phyloP scores from a whole-genome alignment of 1,140 invertebrate species.

The Bradynema listronoti region DNA sequence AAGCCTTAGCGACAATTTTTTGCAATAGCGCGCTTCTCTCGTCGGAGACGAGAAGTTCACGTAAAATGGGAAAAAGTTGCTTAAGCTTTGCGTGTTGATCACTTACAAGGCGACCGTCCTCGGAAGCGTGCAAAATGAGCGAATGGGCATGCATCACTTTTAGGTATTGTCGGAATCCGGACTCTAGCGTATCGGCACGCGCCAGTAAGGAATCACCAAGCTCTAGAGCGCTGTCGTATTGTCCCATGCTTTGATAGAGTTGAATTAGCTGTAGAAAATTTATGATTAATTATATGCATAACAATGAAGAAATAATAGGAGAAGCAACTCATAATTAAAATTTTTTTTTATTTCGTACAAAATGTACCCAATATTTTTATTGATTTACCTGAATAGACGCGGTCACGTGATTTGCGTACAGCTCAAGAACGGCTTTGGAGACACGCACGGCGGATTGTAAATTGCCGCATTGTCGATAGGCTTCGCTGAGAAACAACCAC shows the following conservation, averaged over 20 bases:
- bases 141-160: constrained; percentile 27
- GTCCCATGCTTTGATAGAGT: constrained; percentile 33
- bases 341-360: too few relatives aligned
- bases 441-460: constrained; percentile 38
- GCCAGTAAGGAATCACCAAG: constrained; percentile 22
- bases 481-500: constrained; percentile 32
- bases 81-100: constrained; percentile 17
- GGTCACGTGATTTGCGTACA: constrained; percentile 22
- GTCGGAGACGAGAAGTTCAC: background rate
- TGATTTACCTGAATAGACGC: constrained; percentile 37
- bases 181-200: constrained; percentile 1
- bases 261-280: constrained; percentile 34
- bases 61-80: constrained; percentile 19
- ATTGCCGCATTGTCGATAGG: constrained; percentile 41
- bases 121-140: constrained; percentile 17
- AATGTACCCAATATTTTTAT: too few relatives aligned
- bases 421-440: constrained; percentile 25
- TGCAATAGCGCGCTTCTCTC: constrained; percentile 16
- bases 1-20: constrained; percentile 24
- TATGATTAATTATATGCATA: background rate
- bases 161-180: background rate
- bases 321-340: too few relatives aligned
- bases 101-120: constrained; percentile 2
- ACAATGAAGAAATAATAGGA: too few relatives aligned
- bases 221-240: constrained; percentile 37